These are phyloP conservation scores for Cyprinodon diabolis DNA, from an alignment of 2,797 vertebrate genomes.

Conservation along the genomic window DNA sequence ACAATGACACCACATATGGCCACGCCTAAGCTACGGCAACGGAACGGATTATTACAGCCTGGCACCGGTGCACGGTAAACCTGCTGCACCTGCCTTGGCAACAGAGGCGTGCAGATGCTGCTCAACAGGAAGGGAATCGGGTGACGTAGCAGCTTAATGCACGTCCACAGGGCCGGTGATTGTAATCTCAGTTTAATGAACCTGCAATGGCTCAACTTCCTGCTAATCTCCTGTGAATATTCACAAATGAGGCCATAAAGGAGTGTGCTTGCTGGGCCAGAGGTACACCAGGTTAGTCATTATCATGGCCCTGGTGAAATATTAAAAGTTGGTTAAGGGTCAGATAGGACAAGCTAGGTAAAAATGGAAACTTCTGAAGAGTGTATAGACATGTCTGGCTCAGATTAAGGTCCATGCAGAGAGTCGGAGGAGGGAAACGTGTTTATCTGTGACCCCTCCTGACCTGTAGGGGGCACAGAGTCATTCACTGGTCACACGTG, in stretches of 20 bases:
- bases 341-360: slow-evolving; percentile 26
- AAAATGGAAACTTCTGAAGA: slow-evolving; percentile 66
- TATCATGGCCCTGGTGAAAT: slow-evolving; percentile 65
- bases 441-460: background rate
- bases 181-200: slow-evolving; percentile 61
- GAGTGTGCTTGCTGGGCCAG: slow-evolving; percentile 20
- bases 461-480: background rate
- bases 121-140: background rate
- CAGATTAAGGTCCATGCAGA: background rate
- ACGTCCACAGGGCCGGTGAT: slow-evolving; percentile 25
- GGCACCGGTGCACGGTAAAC: slow-evolving; percentile 46
- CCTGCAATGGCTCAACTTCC: slow-evolving; percentile 15
- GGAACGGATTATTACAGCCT: slow-evolving; percentile 40
- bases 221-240: slow-evolving; percentile 63
- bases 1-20: slow-evolving; percentile 64
- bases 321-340: slow-evolving; percentile 53
- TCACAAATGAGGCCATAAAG: slow-evolving; percentile 65
- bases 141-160: slow-evolving; percentile 38
- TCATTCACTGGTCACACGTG: too few relatives aligned
- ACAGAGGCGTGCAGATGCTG: slow-evolving; percentile 36
- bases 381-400: slow-evolving; percentile 9
- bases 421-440: background rate
- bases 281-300: slow-evolving; percentile 70
- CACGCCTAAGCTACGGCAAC: slow-evolving; percentile 42
- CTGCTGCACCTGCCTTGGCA: slow-evolving; percentile 60